Evolutionary conservation across 2,797 vertebrate species (phyloP).

Genomic region (Lateolabrax maculatus): DNA sequence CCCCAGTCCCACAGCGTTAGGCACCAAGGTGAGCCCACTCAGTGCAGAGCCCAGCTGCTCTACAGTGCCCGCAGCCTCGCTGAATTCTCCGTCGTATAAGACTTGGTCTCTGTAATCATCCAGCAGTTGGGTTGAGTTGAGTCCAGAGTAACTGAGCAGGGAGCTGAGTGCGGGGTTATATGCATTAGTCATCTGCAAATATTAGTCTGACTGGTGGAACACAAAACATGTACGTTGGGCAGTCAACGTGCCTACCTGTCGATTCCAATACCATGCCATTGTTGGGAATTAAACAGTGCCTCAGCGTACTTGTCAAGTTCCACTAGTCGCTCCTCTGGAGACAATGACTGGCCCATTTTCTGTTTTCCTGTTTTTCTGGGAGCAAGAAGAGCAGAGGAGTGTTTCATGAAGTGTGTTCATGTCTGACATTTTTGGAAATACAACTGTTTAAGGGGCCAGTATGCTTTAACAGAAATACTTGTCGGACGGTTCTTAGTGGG

Average conservation of each 20-base stretch:
- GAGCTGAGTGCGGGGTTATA: not conserved
- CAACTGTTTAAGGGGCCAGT: too few species aligned
- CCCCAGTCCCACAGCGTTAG: slow-evolving; percentile 4
- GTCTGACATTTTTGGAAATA: too few species aligned
- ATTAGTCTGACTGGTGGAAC: not conserved
- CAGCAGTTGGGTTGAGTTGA: not conserved
- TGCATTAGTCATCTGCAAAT: not conserved
- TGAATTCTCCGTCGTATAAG: not conserved
- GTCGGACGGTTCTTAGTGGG: too few species aligned
- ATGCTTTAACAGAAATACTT: too few species aligned
- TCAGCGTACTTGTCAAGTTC: not conserved
- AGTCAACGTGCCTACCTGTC: not conserved
- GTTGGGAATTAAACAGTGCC: accelerated
- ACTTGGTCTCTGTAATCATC: not conserved
- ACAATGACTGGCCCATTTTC: not conserved
- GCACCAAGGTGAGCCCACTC: not conserved
- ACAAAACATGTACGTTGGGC: not conserved
- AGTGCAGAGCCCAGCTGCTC: not conserved
- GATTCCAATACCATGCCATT: not conserved
- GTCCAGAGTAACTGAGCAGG: slow-evolving; percentile 1
- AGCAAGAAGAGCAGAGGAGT: not conserved
- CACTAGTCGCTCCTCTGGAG: not conserved
- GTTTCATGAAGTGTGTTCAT: too few species aligned
- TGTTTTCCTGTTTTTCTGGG: not conserved
- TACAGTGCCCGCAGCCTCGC: accelerated